A percentile compares a stretch with the other conserved stretches of the same genome.
phyloP scores from a whole-genome alignment of 2,888 invertebrate species.

The Catocala nupta region DNA sequence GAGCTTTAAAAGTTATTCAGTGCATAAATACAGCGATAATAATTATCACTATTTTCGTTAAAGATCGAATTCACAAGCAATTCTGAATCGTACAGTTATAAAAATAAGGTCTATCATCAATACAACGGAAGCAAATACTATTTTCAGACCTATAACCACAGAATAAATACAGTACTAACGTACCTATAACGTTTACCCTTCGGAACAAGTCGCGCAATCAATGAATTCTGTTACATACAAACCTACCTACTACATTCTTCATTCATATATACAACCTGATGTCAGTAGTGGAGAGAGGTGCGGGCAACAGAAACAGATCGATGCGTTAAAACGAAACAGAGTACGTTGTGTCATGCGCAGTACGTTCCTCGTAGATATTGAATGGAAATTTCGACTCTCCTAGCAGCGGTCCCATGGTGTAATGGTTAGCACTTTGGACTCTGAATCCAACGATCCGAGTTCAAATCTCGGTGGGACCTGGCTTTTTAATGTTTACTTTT shows the following conservation, averaged over 20 bases:
- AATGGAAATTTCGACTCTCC: conserved; percentile 45
- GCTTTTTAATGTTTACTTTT: conserved; percentile 1
- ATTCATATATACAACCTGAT: background rate
- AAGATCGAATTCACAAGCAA: too few species aligned
- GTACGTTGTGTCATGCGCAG: conserved; percentile 60
- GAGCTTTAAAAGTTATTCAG: too few species aligned
- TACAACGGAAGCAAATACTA: too few species aligned
- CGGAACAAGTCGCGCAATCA: too few species aligned
- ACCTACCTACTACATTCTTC: background rate
- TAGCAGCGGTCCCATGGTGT: conserved; percentile 39
- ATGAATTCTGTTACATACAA: too few species aligned
- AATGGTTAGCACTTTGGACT: conserved; percentile 92
- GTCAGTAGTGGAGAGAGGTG: background rate
- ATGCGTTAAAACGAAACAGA: conserved; percentile 18
- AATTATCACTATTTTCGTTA: too few species aligned
- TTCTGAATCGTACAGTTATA: too few species aligned
- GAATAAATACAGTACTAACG: too few species aligned
- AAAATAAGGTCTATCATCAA: too few species aligned
- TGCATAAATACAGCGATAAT: too few species aligned
- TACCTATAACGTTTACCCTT: too few species aligned
- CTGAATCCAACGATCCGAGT: conserved; percentile 94
- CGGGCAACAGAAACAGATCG: conserved; percentile 15
- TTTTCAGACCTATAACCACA: too few species aligned
- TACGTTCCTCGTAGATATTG: conserved; percentile 30
- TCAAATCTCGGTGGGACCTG: conserved; percentile 93